Conservation (phyloP, 2,797 vertebrate genomes). For the Anas georgica region DNA sequence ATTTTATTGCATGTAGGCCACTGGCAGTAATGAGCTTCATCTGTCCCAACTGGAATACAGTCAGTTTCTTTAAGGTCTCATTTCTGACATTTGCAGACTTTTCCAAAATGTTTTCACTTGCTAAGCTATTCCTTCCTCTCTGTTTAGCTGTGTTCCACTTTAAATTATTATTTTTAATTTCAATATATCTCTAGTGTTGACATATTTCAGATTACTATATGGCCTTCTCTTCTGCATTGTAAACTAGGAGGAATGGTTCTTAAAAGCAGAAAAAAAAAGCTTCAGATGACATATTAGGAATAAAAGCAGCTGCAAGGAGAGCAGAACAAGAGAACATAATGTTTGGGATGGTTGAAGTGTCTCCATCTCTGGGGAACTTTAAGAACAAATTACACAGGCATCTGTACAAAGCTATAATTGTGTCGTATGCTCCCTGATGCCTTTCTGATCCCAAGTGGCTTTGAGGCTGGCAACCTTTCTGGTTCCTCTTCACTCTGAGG, state of each 20-base stretch:
- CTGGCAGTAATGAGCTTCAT: constrained; percentile 9
- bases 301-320: neutral
- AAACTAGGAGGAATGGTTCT: neutral
- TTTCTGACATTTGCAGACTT: neutral
- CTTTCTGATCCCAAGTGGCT: neutral
- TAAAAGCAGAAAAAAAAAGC: neutral
- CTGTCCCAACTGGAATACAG: neutral
- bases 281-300: neutral
- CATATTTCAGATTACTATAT: neutral
- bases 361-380: neutral
- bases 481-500: neutral
- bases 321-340: neutral
- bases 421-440: neutral
- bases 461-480: neutral
- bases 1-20: constrained; percentile 56
- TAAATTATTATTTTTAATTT: neutral
- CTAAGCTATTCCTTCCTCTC: neutral
- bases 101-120: neutral
- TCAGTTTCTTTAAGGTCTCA: constrained; percentile 10
- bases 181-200: neutral
- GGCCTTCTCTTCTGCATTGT: neutral
- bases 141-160: neutral
- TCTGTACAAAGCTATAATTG: neutral
- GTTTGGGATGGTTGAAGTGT: neutral
- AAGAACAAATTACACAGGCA: neutral